Conservation (phyloP, 2,888 invertebrate species). For the Lasioglossum leucozonium region DNA sequence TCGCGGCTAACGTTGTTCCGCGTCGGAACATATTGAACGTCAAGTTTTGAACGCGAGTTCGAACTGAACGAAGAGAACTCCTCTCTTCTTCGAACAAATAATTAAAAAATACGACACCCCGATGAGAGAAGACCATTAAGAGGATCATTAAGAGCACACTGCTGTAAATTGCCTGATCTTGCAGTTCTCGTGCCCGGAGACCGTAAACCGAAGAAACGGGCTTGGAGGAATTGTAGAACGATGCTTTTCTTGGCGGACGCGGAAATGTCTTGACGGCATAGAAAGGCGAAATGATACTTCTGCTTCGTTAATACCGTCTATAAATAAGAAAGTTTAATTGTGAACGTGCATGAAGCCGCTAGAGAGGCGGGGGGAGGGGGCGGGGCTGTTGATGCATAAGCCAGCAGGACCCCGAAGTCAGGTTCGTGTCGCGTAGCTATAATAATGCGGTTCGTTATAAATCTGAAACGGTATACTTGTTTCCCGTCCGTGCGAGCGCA, state of each 20-base stretch:
- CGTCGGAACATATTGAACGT: too few species aligned
- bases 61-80: not conserved
- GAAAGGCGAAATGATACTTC: not conserved
- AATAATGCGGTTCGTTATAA: constrained; percentile 41
- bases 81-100: not conserved
- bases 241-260: not conserved
- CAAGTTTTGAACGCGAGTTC: not conserved
- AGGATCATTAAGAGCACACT: not conserved
- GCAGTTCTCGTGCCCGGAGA: not conserved
- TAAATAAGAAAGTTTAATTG: constrained; percentile 15
- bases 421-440: constrained; percentile 41
- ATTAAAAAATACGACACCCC: not conserved
- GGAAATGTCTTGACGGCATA: not conserved
- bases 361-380: too few species aligned
- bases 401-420: not conserved
- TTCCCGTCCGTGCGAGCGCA: constrained; percentile 25
- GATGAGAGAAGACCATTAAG: not conserved
- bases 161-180: not conserved
- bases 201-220: not conserved
- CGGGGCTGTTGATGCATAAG: constrained; percentile 14
- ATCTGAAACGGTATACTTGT: constrained; percentile 43
- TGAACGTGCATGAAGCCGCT: not conserved
- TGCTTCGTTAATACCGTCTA: not conserved
- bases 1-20: too few species aligned
- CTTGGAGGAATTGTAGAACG: not conserved